phyloP scores from a whole-genome alignment of 2,113 vertebrate species.

The Aythya baeri region DNA sequence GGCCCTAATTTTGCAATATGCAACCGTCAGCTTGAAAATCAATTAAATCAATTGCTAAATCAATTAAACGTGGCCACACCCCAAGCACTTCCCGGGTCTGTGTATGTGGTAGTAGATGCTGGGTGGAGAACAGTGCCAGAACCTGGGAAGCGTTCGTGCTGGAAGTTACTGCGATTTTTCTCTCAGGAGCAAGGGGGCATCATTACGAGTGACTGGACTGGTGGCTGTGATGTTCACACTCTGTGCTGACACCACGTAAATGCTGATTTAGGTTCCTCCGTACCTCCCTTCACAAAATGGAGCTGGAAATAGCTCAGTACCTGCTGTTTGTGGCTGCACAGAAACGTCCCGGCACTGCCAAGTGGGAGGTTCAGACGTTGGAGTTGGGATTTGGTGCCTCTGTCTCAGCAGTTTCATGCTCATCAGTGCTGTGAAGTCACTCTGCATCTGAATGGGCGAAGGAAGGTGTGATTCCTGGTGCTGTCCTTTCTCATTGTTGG shows the following conservation, averaged over 20 bases:
- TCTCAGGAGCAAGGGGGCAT: neutral
- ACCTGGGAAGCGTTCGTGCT: neutral
- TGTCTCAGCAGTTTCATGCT: neutral
- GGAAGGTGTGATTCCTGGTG: neutral
- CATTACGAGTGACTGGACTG: neutral
- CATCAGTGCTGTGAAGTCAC: neutral
- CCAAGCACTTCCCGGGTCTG: neutral
- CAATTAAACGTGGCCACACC: neutral
- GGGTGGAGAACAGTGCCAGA: neutral
- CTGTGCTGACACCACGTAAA: neutral
- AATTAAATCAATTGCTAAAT: neutral
- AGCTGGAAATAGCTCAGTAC: constrained; percentile 16
- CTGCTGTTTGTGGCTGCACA: neutral
- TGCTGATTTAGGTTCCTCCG: neutral
- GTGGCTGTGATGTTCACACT: neutral
- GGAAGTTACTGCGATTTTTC: neutral
- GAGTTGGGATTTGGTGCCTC: neutral
- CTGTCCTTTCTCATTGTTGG: constrained; percentile 21
- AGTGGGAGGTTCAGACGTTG: neutral
- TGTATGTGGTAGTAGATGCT: neutral
- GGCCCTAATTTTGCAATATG: neutral
- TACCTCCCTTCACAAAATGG: neutral
- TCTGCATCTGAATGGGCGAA: constrained; percentile 21
- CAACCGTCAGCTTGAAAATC: neutral
- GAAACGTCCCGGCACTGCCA: neutral